Percentiles rank a stretch among this genome's conserved stretches.
Conservation (phyloP, 2,113 vertebrate species). For the Felis catus region DNA sequence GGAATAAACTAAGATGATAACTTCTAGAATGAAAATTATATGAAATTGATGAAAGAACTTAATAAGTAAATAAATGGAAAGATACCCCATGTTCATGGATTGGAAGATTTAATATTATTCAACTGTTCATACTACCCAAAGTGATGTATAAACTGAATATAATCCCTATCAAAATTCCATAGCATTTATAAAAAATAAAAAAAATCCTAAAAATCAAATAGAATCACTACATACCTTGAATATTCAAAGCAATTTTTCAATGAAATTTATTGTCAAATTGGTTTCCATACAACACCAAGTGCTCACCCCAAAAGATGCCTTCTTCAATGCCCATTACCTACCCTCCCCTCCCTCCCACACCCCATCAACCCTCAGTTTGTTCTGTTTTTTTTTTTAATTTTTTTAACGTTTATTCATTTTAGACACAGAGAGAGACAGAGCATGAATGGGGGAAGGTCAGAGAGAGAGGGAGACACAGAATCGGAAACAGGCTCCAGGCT, state of each 20-base stretch:
- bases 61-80: neutral
- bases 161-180: neutral
- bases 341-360: too few species aligned
- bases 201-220: neutral
- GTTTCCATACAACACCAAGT: too few species aligned
- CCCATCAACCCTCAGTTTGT: too few species aligned
- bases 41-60: neutral
- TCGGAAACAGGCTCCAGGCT: too few species aligned
- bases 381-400: too few species aligned
- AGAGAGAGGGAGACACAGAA: too few species aligned
- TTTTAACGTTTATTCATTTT: too few species aligned
- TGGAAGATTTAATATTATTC: neutral
- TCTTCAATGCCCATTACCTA: too few species aligned
- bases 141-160: neutral
- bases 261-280: too few species aligned
- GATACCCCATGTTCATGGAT: neutral
- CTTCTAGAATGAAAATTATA: neutral
- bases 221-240: neutral
- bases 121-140: neutral
- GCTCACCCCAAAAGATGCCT: too few species aligned
- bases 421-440: too few species aligned
- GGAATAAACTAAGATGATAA: neutral
- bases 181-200: neutral
- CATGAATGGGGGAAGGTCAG: too few species aligned
- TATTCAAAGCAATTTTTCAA: neutral